A percentile compares a stretch with the other conserved stretches of the same genome.
Evolutionary conservation across 2,113 vertebrate genomes (phyloP).

Genomic region (Anarrhichthys ocellatus): DNA sequence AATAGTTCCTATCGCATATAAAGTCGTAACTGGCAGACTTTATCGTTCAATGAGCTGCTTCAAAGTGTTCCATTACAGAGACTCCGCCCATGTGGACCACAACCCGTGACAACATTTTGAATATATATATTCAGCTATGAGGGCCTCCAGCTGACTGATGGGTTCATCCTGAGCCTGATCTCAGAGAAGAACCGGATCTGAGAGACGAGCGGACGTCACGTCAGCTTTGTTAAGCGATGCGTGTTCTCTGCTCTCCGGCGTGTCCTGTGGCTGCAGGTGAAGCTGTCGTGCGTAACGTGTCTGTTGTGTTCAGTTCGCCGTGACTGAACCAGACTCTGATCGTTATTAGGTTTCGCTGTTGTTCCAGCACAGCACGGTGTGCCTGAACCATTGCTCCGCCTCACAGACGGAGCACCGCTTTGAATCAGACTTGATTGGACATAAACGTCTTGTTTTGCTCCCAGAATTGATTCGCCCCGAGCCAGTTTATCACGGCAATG

Average conservation of each 20-base stretch:
- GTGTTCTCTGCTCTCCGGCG: not conserved
- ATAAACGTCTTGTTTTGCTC: conserved; percentile 41
- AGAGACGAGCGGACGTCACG: conserved; percentile 21
- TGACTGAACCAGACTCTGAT: conserved; percentile 7
- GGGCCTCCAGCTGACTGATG: not conserved
- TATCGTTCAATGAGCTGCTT: not conserved
- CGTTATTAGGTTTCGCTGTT: not conserved
- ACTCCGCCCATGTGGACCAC: not conserved
- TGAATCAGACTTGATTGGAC: conserved; percentile 55
- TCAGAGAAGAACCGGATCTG: not conserved
- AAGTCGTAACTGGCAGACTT: not conserved
- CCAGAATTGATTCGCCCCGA: conserved; percentile 65
- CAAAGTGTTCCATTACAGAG: not conserved
- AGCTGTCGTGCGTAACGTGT: conserved; percentile 10
- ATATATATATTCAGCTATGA: not conserved
- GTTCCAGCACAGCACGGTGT: not conserved
- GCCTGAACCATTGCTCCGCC: no score
- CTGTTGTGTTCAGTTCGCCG: conserved; percentile 7
- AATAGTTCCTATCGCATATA: no score
- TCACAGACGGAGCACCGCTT: conserved; percentile 11
- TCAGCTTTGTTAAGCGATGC: conserved; percentile 11
- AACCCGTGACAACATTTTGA: not conserved
- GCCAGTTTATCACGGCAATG: conserved; percentile 54
- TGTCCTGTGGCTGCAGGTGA: not conserved
- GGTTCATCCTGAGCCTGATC: conserved; percentile 3